A percentile compares a stretch with the other conserved stretches of the same genome.
These are phyloP conservation scores for Xanthorhoe designata DNA, from an alignment of 2,888 invertebrate genomes.

Conservation along the genomic window DNA sequence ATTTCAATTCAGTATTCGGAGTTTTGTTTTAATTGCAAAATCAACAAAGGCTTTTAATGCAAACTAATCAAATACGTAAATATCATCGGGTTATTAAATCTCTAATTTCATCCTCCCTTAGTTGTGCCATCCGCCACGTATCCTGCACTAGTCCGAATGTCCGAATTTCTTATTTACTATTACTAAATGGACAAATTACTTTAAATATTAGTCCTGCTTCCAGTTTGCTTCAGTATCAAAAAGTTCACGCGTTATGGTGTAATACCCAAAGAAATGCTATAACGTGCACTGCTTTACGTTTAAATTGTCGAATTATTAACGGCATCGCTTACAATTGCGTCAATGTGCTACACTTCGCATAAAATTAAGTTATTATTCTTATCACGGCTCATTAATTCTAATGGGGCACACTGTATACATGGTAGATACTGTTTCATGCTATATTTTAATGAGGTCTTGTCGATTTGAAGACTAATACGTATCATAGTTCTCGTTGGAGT, in stretches of 20 bases:
- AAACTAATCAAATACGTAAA: no score
- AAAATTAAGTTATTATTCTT: constrained; percentile 41
- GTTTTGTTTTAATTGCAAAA: no score
- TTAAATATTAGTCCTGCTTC: no score
- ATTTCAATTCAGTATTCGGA: no score
- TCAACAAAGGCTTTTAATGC: no score
- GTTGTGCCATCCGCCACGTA: no score
- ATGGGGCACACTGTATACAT: constrained; percentile 23
- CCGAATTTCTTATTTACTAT: no score
- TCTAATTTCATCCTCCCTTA: no score
- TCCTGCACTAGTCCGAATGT: no score
- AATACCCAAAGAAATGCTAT: neutral
- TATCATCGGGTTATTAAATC: no score
- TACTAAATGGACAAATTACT: no score
- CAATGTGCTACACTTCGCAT: constrained; percentile 29
- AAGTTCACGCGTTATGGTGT: no score
- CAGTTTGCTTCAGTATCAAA: neutral
- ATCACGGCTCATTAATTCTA: constrained; percentile 33
- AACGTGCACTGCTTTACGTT: neutral
- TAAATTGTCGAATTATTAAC: constrained; percentile 33
- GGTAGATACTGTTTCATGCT: constrained; percentile 20
- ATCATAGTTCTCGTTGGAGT: constrained; percentile 6
- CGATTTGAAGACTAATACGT: constrained; percentile 13
- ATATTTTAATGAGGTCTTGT: constrained; percentile 14
- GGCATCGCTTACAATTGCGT: constrained; percentile 38